These are phyloP conservation scores for Cydia splendana DNA, from an alignment of 1,140 invertebrate genomes.

Conservation along the genomic window DNA sequence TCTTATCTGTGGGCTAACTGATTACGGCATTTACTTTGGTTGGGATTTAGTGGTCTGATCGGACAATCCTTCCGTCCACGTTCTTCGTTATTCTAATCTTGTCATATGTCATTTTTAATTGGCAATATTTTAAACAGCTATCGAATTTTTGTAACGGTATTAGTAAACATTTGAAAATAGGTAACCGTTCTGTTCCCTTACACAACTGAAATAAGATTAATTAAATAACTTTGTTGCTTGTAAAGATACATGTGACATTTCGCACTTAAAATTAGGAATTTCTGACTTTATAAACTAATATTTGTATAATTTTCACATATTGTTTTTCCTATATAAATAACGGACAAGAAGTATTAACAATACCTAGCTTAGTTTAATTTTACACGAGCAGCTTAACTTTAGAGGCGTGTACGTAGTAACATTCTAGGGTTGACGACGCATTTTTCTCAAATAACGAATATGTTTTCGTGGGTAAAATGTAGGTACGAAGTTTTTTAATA, in stretches of 20 bases:
- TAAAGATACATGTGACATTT: too few relatives aligned
- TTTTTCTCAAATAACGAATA: neutral
- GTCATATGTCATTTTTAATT: neutral
- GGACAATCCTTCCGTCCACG: slow-evolving; percentile 11
- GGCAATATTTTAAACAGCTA: too few relatives aligned
- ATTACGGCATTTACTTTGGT: slow-evolving; percentile 23
- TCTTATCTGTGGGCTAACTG: slow-evolving; percentile 27
- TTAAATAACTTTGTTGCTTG: too few relatives aligned
- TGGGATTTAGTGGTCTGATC: neutral
- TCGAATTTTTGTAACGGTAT: too few relatives aligned
- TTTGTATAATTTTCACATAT: neutral
- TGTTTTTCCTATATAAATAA: too few relatives aligned
- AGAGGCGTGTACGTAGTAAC: neutral
- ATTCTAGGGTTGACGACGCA: neutral
- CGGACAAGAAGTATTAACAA: neutral
- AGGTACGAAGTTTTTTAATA: slow-evolving; percentile 7
- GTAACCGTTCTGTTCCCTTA: too few relatives aligned
- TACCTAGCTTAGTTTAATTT: neutral
- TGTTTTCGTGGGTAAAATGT: neutral
- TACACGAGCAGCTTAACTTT: neutral
- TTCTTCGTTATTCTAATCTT: neutral
- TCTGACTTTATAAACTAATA: too few relatives aligned
- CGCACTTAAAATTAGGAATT: too few relatives aligned
- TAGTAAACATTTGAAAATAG: too few relatives aligned
- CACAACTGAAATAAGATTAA: too few relatives aligned